Conservation (phyloP, 2,113 vertebrate genomes). For the Melanocharis versteri region DNA sequence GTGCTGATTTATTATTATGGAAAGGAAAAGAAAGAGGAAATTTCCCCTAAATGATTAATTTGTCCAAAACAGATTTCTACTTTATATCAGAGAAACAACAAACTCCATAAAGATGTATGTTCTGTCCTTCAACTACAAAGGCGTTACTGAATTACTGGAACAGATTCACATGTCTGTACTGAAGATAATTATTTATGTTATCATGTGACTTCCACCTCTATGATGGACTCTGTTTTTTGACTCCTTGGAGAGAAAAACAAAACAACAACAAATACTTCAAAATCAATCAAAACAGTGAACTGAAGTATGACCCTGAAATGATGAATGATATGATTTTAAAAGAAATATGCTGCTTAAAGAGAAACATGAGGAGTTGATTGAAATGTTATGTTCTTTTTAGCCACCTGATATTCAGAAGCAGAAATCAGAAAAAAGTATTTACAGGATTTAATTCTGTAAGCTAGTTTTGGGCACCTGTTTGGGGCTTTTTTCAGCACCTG, state of each 20-base stretch:
- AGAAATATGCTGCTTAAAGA: not conserved
- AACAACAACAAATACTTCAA: not conserved
- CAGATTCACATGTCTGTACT: not conserved
- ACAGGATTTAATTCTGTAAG: not conserved
- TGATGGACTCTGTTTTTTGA: not conserved
- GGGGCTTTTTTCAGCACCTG: fast-evolving
- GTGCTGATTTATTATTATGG: not conserved
- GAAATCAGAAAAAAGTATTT: not conserved
- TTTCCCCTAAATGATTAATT: not conserved
- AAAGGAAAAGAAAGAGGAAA: not conserved
- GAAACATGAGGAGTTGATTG: not conserved
- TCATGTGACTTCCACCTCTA: not conserved
- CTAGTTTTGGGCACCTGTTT: not conserved
- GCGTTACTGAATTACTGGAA: not conserved
- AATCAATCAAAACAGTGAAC: not conserved
- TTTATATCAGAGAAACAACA: not conserved
- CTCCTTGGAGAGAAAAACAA: not conserved
- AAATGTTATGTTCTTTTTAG: not conserved
- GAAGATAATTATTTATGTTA: not conserved
- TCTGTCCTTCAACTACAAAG: not conserved
- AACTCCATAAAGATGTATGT: not conserved
- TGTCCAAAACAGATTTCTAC: not conserved
- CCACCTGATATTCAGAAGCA: not conserved
- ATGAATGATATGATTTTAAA: not conserved
- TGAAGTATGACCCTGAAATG: not conserved